Evolutionary conservation across 2,888 invertebrate genomes (phyloP).

Genomic region (Colletes collaris): DNA sequence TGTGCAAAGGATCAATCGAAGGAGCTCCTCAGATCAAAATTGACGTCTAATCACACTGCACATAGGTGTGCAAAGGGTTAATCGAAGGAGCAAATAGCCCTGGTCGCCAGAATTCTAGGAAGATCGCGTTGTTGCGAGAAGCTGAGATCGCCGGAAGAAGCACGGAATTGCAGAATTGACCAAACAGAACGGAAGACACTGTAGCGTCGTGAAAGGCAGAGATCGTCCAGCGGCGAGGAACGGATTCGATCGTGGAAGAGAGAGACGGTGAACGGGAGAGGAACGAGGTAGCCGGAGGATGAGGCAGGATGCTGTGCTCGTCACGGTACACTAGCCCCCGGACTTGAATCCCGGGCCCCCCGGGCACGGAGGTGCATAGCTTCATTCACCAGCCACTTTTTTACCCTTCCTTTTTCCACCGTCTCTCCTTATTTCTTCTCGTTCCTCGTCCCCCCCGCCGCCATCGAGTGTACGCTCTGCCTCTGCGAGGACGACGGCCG

Average conservation of each 20-base stretch:
- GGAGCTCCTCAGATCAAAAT: too few species aligned
- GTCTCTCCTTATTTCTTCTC: conserved; percentile 35
- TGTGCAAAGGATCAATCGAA: too few species aligned
- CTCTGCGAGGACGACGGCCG: conserved; percentile 46
- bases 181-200: conserved; percentile 9
- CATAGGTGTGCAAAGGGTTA: too few species aligned
- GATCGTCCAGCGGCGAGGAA: background rate
- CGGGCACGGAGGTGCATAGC: conserved; percentile 74
- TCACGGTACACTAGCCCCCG: conserved; percentile 79
- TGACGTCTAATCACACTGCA: too few species aligned
- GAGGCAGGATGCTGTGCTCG: conserved; percentile 80
- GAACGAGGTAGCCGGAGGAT: conserved; percentile 59
- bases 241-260: background rate
- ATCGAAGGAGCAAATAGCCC: too few species aligned
- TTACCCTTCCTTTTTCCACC: conserved; percentile 38
- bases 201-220: conserved; percentile 6
- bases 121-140: background rate
- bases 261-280: conserved; percentile 37
- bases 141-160: background rate
- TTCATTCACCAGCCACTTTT: conserved; percentile 70
- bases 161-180: background rate
- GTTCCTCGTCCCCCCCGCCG: conserved; percentile 1
- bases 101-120: too few species aligned
- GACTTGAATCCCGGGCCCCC: conserved; percentile 77
- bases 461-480: conserved; percentile 7